phyloP scores from a whole-genome alignment of 2,113 vertebrate species.

The Puffinus mauretanicus region DNA sequence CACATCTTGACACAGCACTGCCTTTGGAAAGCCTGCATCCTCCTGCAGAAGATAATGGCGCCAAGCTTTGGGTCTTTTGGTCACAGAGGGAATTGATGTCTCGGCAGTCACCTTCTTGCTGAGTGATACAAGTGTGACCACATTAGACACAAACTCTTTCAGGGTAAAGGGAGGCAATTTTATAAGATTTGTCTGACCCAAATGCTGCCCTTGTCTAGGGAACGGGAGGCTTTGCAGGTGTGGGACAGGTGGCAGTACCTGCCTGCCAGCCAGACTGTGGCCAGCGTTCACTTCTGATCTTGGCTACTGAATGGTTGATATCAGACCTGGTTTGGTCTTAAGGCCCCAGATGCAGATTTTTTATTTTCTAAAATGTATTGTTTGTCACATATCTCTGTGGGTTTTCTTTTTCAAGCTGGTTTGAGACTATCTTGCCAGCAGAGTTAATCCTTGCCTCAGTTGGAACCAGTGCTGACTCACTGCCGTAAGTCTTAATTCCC shows the following conservation, averaged over 20 bases:
- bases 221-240: neutral
- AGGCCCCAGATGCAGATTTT: neutral
- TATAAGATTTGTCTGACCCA: neutral
- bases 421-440: neutral
- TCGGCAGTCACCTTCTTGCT: neutral
- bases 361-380: neutral
- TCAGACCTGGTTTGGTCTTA: neutral
- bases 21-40: neutral
- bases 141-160: neutral
- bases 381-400: neutral
- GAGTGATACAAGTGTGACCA: neutral
- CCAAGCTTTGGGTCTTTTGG: neutral
- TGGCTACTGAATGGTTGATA: neutral
- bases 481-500: neutral
- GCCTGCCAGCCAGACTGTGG: neutral
- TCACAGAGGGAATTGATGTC: neutral
- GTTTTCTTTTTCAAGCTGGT: neutral
- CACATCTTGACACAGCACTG: neutral
- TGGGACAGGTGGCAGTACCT: neutral
- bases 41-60: neutral
- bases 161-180: neutral
- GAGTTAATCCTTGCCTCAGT: neutral
- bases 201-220: neutral
- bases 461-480: neutral
- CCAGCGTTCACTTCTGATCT: neutral